Evolutionary conservation across 2,797 vertebrate genomes (phyloP).

Genomic region (Gymnoscopelus braueri): DNA sequence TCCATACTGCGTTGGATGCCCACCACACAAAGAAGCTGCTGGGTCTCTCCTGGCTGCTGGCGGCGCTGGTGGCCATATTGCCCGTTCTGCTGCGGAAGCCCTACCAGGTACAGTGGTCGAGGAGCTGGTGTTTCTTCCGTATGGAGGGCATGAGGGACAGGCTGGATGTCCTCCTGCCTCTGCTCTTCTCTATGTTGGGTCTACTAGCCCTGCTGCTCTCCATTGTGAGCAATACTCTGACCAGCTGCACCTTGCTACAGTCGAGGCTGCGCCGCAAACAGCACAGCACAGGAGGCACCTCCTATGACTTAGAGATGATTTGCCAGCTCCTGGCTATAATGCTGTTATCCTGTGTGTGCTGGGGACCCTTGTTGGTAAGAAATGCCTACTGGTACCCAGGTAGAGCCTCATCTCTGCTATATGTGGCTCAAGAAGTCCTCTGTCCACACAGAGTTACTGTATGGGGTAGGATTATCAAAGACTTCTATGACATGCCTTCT

Average conservation of each 20-base stretch:
- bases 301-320: constrained; percentile 97
- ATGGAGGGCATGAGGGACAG: constrained; percentile 87
- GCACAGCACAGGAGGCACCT: constrained; percentile 77
- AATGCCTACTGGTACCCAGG: background rate
- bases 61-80: constrained; percentile 87
- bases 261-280: constrained; percentile 82
- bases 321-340: constrained; percentile 96
- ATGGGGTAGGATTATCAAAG: background rate
- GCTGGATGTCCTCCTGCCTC: constrained; percentile 89
- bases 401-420: constrained; percentile 9
- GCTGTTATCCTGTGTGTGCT: constrained; percentile 96
- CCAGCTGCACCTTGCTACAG: constrained; percentile 89
- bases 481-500: background rate
- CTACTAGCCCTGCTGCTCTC: constrained; percentile 90
- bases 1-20: constrained; percentile 89
- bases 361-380: constrained; percentile 98
- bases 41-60: constrained; percentile 87
- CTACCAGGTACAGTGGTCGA: constrained; percentile 90
- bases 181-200: constrained; percentile 92
- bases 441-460: background rate
- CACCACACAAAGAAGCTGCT: constrained; percentile 89
- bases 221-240: constrained; percentile 91
- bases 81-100: constrained; percentile 87
- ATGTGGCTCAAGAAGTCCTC: background rate
- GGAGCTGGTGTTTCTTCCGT: constrained; percentile 96